phyloP scores from a whole-genome alignment of 2,888 invertebrate species.

The Drosophila rellima region DNA sequence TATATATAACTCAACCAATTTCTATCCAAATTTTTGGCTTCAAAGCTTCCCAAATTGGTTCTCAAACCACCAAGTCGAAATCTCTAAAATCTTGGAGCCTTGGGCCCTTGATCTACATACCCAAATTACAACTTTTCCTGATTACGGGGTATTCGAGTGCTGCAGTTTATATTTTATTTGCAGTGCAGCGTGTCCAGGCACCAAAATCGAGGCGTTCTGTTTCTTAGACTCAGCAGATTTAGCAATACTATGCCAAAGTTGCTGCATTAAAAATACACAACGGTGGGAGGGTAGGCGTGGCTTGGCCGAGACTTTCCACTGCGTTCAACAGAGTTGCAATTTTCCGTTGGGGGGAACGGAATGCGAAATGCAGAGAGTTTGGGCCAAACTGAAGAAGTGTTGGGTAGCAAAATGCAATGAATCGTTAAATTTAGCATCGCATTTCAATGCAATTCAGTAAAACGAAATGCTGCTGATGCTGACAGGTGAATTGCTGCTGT shows the following conservation, averaged over 20 bases:
- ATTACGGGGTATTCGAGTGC: constrained; percentile 45
- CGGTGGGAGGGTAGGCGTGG: constrained; percentile 1
- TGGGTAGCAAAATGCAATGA: constrained; percentile 76
- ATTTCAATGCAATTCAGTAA: constrained; percentile 77
- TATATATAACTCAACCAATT: no score
- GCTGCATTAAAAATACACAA: constrained; percentile 77
- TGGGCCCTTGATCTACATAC: no score
- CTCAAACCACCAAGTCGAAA: no score
- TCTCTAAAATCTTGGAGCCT: no score
- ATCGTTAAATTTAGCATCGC: constrained; percentile 81
- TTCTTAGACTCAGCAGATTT: constrained; percentile 79
- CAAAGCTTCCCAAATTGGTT: no score
- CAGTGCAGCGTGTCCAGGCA: constrained; percentile 37
- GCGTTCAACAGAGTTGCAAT: constrained; percentile 73
- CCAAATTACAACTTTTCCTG: neutral
- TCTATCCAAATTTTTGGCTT: no score
- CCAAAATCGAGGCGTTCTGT: constrained; percentile 53
- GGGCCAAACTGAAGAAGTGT: constrained; percentile 40
- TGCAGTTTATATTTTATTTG: constrained; percentile 77
- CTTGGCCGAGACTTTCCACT: constrained; percentile 23
- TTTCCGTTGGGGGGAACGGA: constrained; percentile 32
- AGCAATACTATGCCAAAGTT: constrained; percentile 79
- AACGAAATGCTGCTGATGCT: constrained; percentile 67
- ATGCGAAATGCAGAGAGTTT: neutral
- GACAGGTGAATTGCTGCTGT: constrained; percentile 81